Base-by-base conservation (phyloP, 2,888 invertebrate species). In the Hipparchia sbordonii region DNA sequence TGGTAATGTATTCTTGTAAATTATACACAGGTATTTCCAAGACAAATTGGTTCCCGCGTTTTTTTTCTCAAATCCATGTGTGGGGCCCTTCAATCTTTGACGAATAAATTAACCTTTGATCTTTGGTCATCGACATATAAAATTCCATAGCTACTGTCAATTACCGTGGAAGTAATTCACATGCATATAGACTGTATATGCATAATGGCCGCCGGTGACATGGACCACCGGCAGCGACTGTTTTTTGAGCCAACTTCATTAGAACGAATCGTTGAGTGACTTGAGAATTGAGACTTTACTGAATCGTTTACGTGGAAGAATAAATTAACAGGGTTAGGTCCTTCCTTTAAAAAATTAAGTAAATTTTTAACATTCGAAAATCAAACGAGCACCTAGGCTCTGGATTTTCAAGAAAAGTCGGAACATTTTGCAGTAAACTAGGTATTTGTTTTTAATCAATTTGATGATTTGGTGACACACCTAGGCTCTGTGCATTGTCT, bases 231-330 rank as follows among this genome's bases (percentile, higher is more conserved):
- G 88, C 83, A 87, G 82, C 80, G 91, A 80, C 79, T 75, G 86
- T 91, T 92, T 93, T 92, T 92, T 91, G 70, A 84, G 81, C 83
- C 80, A 82, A 84, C 87, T 86, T 90, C 90, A 89, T 90, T 90
- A 90, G 83, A 79, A 78, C 80, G 79, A 84, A 83, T 82, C 82
- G 81, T 82, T 85, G 84, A 86, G 83, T 86, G 88, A 87, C 87
- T 86, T 84, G 85, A 77, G 82, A 80, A 80, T 85, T 85, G 85
- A 78, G 82, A 80, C 81, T 80, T 33, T 33, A 80, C 79, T 80
- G 74, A 70, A 79, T 77, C 74, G 75, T 76, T 75, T 70, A 66
- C 48, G 70, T 60, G 61, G 57, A 70, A 52, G 75, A 77, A 73
- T 70, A 70, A 66, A 71, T 67, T 75, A 75, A 77, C 67, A 63